Conservation (phyloP, 2,888 invertebrate species). For the Rotaria macrura region DNA sequence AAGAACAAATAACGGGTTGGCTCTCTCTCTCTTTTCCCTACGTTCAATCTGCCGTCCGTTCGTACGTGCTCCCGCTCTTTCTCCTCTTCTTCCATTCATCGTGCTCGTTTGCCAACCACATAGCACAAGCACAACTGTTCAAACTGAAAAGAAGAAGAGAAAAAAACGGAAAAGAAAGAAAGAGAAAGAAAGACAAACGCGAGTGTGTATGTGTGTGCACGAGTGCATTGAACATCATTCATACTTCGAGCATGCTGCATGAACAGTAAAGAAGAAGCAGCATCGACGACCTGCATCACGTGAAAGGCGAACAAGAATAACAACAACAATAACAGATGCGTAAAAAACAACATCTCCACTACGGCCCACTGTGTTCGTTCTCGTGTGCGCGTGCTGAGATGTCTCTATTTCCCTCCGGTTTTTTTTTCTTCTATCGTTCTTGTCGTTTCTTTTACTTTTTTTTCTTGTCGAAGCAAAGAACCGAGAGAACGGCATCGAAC, state of each 20-base stretch:
- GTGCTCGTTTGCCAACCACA: conserved; percentile 1
- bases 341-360: conserved; percentile 6
- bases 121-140: conserved; percentile 8
- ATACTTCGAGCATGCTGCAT: background rate
- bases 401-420: background rate
- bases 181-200: background rate
- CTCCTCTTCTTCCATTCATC: background rate
- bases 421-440: background rate
- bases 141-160: background rate
- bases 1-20: conserved; percentile 12
- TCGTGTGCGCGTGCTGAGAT: background rate
- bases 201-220: background rate
- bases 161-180: background rate
- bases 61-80: background rate
- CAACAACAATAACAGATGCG: conserved; percentile 15
- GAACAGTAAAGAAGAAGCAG: conserved; percentile 8
- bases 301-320: background rate
- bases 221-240: background rate
- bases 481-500: background rate
- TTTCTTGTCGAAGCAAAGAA: background rate
- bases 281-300: background rate
- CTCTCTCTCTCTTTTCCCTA: background rate
- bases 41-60: conserved; percentile 3
- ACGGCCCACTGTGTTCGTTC: background rate
- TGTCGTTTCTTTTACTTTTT: background rate